phyloP scores from a whole-genome alignment of 2,797 vertebrate species.

The Microchirus variegatus region DNA sequence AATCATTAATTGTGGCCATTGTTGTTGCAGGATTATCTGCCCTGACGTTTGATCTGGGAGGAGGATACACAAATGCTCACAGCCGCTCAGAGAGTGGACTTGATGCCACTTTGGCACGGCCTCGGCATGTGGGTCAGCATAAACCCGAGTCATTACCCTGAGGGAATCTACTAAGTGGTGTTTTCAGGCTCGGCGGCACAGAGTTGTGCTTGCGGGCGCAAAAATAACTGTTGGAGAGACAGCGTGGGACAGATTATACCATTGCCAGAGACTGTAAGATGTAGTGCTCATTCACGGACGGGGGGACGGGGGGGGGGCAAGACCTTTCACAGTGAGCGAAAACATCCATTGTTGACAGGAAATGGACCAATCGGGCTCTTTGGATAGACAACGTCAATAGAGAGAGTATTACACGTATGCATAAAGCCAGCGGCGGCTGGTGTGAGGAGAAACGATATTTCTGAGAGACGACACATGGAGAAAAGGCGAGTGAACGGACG shows the following conservation, averaged over 20 bases:
- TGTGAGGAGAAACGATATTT: slow-evolving; percentile 58
- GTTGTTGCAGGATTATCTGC: slow-evolving; percentile 9
- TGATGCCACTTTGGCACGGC: slow-evolving; percentile 51
- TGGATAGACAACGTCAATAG: slow-evolving; percentile 66
- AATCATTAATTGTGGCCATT: no score
- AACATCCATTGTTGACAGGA: slow-evolving; percentile 49
- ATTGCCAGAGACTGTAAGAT: slow-evolving; percentile 45
- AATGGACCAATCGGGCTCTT: slow-evolving; percentile 65
- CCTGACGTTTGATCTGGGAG: slow-evolving; percentile 19
- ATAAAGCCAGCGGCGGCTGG: slow-evolving; percentile 70
- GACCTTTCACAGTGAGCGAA: slow-evolving; percentile 35
- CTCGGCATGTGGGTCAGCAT: slow-evolving; percentile 57
- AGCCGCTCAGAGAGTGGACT: slow-evolving; percentile 55
- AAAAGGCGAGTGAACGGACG: slow-evolving; percentile 60
- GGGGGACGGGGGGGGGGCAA: slow-evolving; percentile 8
- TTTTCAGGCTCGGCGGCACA: slow-evolving; percentile 67
- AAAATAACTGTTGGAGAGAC: slow-evolving; percentile 52
- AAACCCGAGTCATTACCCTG: slow-evolving; percentile 60
- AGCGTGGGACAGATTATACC: slow-evolving; percentile 53
- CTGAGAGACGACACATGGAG: slow-evolving; percentile 62
- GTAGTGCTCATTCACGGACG: slow-evolving; percentile 39
- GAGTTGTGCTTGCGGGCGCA: slow-evolving; percentile 51
- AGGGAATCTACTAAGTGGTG: slow-evolving; percentile 67
- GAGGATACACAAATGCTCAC: slow-evolving; percentile 65
- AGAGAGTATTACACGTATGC: slow-evolving; percentile 63